Evolutionary conservation across 2,113 vertebrate genomes (phyloP).

Genomic region (Strigops habroptila): DNA sequence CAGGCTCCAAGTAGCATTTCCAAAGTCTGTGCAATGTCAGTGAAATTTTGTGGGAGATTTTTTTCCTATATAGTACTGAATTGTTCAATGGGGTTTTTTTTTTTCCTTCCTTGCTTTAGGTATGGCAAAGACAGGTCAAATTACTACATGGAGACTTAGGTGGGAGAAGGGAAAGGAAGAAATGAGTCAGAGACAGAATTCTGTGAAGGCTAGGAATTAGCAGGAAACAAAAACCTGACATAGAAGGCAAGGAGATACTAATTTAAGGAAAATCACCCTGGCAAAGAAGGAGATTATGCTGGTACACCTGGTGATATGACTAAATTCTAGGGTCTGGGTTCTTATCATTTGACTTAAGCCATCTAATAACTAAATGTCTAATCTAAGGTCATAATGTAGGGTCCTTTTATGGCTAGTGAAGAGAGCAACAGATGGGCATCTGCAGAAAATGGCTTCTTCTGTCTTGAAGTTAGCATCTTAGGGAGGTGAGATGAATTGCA

Average conservation of each 20-base stretch:
- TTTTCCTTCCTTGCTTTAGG: background rate
- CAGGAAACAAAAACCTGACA: background rate
- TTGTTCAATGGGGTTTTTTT: background rate
- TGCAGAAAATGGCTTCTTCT: background rate
- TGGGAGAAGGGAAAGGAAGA: background rate
- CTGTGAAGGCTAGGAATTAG: background rate
- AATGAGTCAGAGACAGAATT: background rate
- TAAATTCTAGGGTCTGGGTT: background rate
- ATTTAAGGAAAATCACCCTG: background rate
- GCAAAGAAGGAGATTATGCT: background rate
- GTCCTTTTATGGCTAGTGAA: background rate
- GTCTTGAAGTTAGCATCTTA: background rate
- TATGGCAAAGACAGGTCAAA: background rate
- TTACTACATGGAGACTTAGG: background rate
- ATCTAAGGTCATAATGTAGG: accelerated
- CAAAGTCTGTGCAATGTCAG: background rate
- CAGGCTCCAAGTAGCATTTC: background rate
- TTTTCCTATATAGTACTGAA: background rate
- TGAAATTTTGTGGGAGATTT: background rate
- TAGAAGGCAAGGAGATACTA: background rate
- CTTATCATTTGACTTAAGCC: background rate
- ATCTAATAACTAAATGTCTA: background rate
- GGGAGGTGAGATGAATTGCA: background rate
- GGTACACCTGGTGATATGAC: background rate
- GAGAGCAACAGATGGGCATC: background rate